Percentiles rank a stretch among this genome's conserved stretches.
These are phyloP conservation scores for Columba janthina DNA, from an alignment of 2,113 vertebrate genomes.

Conservation along the genomic window DNA sequence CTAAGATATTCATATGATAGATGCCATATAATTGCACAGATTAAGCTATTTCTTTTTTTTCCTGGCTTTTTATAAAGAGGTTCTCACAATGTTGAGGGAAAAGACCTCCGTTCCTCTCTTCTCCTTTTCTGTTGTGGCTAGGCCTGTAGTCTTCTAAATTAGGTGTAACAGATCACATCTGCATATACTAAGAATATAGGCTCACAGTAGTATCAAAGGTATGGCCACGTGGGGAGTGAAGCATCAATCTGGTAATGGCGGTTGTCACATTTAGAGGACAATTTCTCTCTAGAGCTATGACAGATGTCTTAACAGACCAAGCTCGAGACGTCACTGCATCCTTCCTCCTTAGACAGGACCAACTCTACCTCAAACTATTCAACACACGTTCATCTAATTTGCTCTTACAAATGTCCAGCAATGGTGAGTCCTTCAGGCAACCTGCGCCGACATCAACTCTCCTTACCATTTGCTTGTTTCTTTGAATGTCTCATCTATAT, in stretches of 20 bases:
- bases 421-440: background rate
- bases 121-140: background rate
- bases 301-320: background rate
- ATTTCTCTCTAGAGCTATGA: background rate
- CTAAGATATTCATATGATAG: background rate
- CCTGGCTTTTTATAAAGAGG: background rate
- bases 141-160: background rate
- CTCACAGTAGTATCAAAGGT: background rate
- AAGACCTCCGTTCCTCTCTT: background rate
- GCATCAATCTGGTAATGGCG: fast-evolving
- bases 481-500: background rate
- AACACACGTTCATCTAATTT: background rate
- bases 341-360: background rate
- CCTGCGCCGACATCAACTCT: background rate
- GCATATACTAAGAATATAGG: background rate
- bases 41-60: background rate
- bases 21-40: background rate
- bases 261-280: background rate
- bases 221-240: background rate
- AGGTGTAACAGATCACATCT: background rate
- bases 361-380: background rate
- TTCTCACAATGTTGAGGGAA: background rate
- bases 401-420: fast-evolving
- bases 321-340: background rate
- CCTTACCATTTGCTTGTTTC: background rate